Evolutionary conservation across 2,888 invertebrate species (phyloP).

Genomic region (Agrochola macilenta): DNA sequence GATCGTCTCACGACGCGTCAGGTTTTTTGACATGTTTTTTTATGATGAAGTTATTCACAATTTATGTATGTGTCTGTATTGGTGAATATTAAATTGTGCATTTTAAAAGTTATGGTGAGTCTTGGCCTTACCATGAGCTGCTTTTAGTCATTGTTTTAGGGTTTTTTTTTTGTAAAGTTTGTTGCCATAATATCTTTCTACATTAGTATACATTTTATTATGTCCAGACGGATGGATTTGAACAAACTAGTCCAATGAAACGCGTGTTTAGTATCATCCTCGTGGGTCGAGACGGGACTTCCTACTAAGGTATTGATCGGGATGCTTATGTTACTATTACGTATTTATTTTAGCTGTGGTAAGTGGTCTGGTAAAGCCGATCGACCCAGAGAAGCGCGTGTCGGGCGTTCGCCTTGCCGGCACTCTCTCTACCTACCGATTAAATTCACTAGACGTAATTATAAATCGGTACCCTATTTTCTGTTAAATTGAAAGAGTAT

Average conservation of each 20-base stretch:
- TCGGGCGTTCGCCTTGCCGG: conserved; percentile 57
- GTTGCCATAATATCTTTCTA: conserved; percentile 91
- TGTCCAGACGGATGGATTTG: conserved; percentile 89
- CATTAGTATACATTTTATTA: conserved; percentile 88
- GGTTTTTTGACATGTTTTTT: conserved; percentile 90
- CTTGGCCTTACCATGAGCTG: conserved; percentile 86
- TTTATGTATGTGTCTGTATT: conserved; percentile 90
- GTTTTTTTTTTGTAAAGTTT: conserved; percentile 89
- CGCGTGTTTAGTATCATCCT: conserved; percentile 78
- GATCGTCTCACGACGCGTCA: conserved; percentile 82
- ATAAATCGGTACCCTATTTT: conserved; percentile 82
- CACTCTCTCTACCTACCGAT: conserved; percentile 67
- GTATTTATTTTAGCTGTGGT: conserved; percentile 83
- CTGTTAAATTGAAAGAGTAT: conserved; percentile 86
- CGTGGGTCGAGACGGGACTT: conserved; percentile 77
- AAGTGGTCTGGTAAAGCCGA: conserved; percentile 69
- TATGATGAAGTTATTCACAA: conserved; percentile 90
- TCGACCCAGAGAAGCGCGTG: conserved; percentile 65
- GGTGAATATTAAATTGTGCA: conserved; percentile 90
- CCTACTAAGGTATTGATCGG: conserved; percentile 73
- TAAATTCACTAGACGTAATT: conserved; percentile 73
- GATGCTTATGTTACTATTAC: conserved; percentile 79
- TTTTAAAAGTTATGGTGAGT: conserved; percentile 88
- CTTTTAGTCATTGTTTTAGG: conserved; percentile 91
- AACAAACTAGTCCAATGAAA: conserved; percentile 89